Base-by-base conservation (phyloP, 2,888 invertebrate genomes). In the Andrena flavipes region DNA sequence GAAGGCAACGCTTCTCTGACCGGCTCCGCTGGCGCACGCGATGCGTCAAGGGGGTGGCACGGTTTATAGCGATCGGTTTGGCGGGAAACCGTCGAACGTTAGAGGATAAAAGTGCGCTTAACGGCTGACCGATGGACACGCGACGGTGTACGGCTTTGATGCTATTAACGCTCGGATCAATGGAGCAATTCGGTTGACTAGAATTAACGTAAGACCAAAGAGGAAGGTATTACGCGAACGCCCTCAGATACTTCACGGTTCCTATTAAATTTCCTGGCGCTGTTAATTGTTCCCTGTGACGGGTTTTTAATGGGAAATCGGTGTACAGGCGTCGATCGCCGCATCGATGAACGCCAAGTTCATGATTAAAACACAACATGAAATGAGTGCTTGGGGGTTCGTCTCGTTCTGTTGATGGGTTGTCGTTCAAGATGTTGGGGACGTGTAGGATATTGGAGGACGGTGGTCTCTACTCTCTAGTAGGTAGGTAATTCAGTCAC, bases 1-100 rank as follows among this genome's bases (percentile, higher is more conserved):
- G 82, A 87, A 90, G 88, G 86, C 84, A 87, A 85, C 81, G 84
- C 79, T 16, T 10, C 23, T 71, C 76, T 26, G 67, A 51, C 69
- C 56, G 67, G 54, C 75, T 86, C 84, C 79, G 78, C 84, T 85
- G 87, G 80, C 82, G 85, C 82, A 75, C 78, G 63, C 85, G 76
- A 84, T 84, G 80, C 80, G 84, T 86, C 84, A 85, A 89, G 16
- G 51, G 72, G 78, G 75, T 63, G 75, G 67, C 78, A 64, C 62
- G 76, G 69, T 59, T 30, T 62, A 49, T 51, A 71, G 54, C 75
- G 84, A 77, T 83, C 80, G 84, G 84, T 83, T 84, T 84, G 84
- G 84, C 81, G 84, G 86, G 80, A 83, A 70, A 79, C 75, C 79
- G 68, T 75, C 81, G 76, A 77, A 68, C 33, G 71, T 68, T 67